Evolutionary conservation across 2,888 invertebrate genomes (phyloP), one percentile per base, ranked within the genome.

Genomic region (Bellardia pandia): DNA sequence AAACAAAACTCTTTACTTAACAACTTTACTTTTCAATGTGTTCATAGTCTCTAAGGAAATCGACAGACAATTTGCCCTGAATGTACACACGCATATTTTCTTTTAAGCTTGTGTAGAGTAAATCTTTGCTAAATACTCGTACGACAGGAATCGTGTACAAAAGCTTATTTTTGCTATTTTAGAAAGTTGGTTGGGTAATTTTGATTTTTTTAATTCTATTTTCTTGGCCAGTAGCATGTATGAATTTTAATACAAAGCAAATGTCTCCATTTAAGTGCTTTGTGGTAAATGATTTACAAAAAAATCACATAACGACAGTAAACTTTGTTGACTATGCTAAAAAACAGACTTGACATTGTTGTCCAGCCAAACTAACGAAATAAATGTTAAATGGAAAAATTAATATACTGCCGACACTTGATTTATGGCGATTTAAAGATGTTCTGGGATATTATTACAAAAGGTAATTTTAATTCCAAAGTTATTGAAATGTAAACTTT

Each of bases 1-100:
- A 75, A 86, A 82, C 86, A 86, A 53, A 82, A 86, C 86, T 86
- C 68, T 82, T 82, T 75, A 86, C 86, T 86, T 78, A 82, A 60
- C 68, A 77, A 77, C 30, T 40, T 23, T 68, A 45, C n/a, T 58
- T 11, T 68, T 42, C 45, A 51, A 23, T 58, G 60, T 71, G 13
- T 42, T 45, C 30, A 33, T 60, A 64, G 51, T 60, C 69, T 71
- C 75, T 37, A 64, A 77, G 80, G 76, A 80, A 64, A 76, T 71
- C 64, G 76, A 64, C 40, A 66, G 71, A 66, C 33, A 76, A 64
- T 53, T 62, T 71, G 14, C 48, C 23, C 23, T 0, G 5, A 16
- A 40, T 23, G 42, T 14, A 40, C 2, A 40, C 33, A 51, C n/a
- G 23, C 45, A 74, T 14, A 56, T 69, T 30, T 48, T 42, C 1